Conservation (phyloP, 2,113 vertebrate genomes). For the Zeus faber region DNA sequence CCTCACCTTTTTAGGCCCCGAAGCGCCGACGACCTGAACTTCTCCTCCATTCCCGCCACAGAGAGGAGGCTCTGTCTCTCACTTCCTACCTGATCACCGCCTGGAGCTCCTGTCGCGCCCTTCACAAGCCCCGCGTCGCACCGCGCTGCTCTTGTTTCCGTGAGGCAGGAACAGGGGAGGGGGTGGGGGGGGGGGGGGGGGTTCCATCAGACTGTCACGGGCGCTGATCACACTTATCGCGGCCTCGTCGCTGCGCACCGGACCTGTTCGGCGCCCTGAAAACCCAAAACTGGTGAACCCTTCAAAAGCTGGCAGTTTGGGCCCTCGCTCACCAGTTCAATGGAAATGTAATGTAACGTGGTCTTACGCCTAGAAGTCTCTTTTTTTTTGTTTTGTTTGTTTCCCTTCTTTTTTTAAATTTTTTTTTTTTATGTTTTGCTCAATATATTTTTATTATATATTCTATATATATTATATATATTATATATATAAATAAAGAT, state of each 20-base stretch:
- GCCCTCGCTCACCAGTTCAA: conserved; percentile 62
- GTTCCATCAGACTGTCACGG: conserved; percentile 26
- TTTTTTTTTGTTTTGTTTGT: conserved; percentile 73
- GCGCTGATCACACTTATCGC: conserved; percentile 32
- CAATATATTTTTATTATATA: conserved; percentile 82
- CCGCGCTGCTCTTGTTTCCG: neutral
- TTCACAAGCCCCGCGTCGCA: neutral
- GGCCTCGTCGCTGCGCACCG: conserved; percentile 29
- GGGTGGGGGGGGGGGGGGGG: conserved; percentile 32
- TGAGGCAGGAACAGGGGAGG: too few relatives aligned
- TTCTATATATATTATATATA: conserved; percentile 83
- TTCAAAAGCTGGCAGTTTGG: conserved; percentile 18
- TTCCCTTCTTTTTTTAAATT: too few relatives aligned
- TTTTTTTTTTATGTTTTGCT: too few relatives aligned
- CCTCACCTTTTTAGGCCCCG: conserved; percentile 43
- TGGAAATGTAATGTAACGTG: conserved; percentile 69
- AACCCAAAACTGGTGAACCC: conserved; percentile 42
- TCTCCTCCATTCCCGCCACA: conserved; percentile 36
- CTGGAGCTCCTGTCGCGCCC: conserved; percentile 15
- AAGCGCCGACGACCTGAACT: conserved; percentile 49
- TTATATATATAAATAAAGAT: conserved; percentile 75
- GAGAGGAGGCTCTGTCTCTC: conserved; percentile 17
- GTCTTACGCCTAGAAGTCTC: conserved; percentile 74
- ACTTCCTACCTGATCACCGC: conserved; percentile 33
- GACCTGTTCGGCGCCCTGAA: conserved; percentile 46